Conservation (phyloP, 2,797 vertebrate species). For the Echeneis naucrates region DNA sequence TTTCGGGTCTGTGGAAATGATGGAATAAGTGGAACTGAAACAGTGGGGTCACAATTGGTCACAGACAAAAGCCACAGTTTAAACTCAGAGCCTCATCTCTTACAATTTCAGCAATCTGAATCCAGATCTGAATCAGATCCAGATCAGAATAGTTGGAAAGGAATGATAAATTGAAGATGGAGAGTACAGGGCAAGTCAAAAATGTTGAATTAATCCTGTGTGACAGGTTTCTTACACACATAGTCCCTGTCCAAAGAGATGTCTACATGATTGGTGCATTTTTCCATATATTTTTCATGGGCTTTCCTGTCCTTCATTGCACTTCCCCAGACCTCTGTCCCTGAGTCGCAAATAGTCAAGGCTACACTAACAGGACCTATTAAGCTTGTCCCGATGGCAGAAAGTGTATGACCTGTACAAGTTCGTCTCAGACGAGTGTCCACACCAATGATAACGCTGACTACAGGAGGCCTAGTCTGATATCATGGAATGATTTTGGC, state of each 20-base stretch:
- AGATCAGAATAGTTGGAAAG: conserved; percentile 34
- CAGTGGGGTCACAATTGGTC: conserved; percentile 53
- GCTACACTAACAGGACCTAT: not conserved
- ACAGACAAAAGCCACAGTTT: conserved; percentile 50
- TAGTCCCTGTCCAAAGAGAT: not conserved
- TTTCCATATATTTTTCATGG: conserved; percentile 4
- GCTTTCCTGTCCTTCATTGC: not conserved
- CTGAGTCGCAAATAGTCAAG: not conserved
- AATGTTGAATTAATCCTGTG: conserved; percentile 30
- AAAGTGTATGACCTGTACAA: not conserved
- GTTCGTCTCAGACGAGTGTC: not conserved
- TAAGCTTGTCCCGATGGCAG: not conserved
- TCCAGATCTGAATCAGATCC: no score
- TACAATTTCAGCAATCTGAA: conserved; percentile 32
- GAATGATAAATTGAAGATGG: conserved; percentile 38
- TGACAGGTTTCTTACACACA: conserved; percentile 22
- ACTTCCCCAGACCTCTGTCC: not conserved
- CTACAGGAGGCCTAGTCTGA: not conserved
- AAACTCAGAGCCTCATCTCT: conserved; percentile 39
- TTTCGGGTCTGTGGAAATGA: conserved; percentile 51
- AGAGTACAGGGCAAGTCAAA: conserved; percentile 26
- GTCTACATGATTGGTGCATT: conserved; percentile 10
- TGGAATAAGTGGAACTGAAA: conserved; percentile 54
- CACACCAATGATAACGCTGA: not conserved
- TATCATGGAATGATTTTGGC: not conserved